Percentiles rank a stretch among this genome's conserved stretches.
These are phyloP conservation scores for Neotoma lepida DNA, from an alignment of 2,113 vertebrate species.

Conservation along the genomic window DNA sequence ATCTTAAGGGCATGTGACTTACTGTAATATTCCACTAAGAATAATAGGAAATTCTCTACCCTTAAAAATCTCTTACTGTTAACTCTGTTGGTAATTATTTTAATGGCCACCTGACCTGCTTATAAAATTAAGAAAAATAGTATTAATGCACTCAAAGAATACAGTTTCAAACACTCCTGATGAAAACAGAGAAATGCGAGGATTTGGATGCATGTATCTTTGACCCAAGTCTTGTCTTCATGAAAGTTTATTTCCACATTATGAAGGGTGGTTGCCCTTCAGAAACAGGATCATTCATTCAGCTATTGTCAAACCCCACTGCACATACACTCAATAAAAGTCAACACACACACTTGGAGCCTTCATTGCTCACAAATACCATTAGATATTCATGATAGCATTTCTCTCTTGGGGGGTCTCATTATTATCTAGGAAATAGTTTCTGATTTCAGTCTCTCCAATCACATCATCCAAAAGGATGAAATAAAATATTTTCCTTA, in stretches of 20 bases:
- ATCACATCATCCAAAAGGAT: background rate
- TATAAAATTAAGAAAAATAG: constrained; percentile 63
- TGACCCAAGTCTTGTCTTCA: background rate
- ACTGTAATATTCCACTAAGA: constrained; percentile 34
- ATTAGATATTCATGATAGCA: background rate
- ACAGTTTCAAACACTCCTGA: constrained; percentile 37
- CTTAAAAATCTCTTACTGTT: constrained; percentile 45
- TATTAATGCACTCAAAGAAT: constrained; percentile 41
- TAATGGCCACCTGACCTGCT: constrained; percentile 53
- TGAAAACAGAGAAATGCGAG: background rate
- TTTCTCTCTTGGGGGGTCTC: background rate
- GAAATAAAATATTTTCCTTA: constrained; percentile 31
- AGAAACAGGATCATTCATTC: background rate
- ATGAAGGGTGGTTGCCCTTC: background rate
- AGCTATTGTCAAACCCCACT: background rate
- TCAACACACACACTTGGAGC: background rate
- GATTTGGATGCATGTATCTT: background rate
- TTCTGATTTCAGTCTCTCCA: constrained; percentile 32
- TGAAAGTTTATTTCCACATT: background rate
- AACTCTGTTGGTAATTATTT: constrained; percentile 61
- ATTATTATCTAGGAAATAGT: constrained; percentile 15
- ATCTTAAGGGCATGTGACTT: constrained; percentile 54
- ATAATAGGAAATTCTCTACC: constrained; percentile 52
- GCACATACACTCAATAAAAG: background rate
- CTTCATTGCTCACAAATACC: background rate